A percentile compares a stretch with the other conserved stretches of the same genome.
These are phyloP conservation scores for Patella pellucida DNA, from an alignment of 2,888 invertebrate genomes.

Conservation along the genomic window DNA sequence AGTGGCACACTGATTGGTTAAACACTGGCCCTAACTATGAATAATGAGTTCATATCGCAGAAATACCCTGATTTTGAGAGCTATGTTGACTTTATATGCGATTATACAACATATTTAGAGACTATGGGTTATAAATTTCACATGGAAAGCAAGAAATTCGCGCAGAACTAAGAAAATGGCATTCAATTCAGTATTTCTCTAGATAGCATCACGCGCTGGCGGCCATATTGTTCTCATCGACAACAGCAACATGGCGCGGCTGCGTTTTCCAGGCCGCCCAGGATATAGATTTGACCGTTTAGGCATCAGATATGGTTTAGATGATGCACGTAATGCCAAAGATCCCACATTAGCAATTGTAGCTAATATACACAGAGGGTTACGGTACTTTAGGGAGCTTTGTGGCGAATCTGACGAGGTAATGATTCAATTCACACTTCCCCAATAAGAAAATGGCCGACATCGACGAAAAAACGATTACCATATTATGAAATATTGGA, in stretches of 20 bases:
- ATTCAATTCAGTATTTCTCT: conserved; percentile 8
- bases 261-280: conserved; percentile 70
- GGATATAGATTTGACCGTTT: conserved; percentile 67
- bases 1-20: conserved; percentile 38
- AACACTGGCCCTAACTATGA: conserved; percentile 37
- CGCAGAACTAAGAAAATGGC: conserved; percentile 8
- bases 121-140: not conserved
- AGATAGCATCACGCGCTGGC: conserved; percentile 21
- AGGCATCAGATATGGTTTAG: conserved; percentile 58
- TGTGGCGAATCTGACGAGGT: conserved; percentile 69
- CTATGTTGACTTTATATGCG: not conserved
- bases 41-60: conserved; percentile 25
- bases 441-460: conserved; percentile 59
- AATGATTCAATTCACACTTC: conserved; percentile 36
- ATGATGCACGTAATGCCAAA: conserved; percentile 59
- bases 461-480: conserved; percentile 41
- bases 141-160: not conserved
- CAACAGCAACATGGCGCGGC: conserved; percentile 68
- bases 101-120: not conserved
- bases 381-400: conserved; percentile 60
- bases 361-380: conserved; percentile 63
- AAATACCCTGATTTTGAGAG: not conserved
- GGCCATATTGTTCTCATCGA: conserved; percentile 29
- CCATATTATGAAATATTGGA: conserved; percentile 22
- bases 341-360: conserved; percentile 62